Conservation (phyloP, 2,888 invertebrate genomes). For the Trichacis sp. region DNA sequence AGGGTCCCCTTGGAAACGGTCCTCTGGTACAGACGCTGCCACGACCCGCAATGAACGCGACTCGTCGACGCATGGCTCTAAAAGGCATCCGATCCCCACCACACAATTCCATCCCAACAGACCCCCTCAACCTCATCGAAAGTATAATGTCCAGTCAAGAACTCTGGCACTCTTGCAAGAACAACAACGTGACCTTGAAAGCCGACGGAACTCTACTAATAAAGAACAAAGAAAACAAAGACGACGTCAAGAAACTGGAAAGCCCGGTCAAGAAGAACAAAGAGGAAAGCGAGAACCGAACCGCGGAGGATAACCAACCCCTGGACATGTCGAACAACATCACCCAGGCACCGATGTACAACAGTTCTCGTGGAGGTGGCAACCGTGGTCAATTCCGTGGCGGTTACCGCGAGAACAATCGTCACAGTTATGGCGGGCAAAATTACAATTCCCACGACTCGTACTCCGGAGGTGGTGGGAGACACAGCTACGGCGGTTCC, state of each 20-base stretch:
- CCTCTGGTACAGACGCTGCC: slow-evolving; percentile 53
- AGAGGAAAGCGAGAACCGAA: slow-evolving; percentile 18
- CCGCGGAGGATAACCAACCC: slow-evolving; percentile 39
- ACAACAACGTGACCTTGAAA: slow-evolving; percentile 72
- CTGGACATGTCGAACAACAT: slow-evolving; percentile 58
- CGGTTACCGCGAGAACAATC: slow-evolving; percentile 56
- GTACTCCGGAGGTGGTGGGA: slow-evolving; percentile 59
- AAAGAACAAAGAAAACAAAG: slow-evolving; percentile 59
- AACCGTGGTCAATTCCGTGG: slow-evolving; percentile 58
- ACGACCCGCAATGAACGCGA: slow-evolving; percentile 52
- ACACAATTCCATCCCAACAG: slow-evolving; percentile 10
- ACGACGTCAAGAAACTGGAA: slow-evolving; percentile 51
- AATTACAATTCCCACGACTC: slow-evolving; percentile 70
- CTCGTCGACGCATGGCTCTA: slow-evolving; percentile 57
- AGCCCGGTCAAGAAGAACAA: slow-evolving; percentile 53
- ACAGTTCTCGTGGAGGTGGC: slow-evolving; percentile 72
- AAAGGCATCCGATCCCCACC: slow-evolving; percentile 53
- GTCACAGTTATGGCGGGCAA: slow-evolving; percentile 58
- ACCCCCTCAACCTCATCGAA: slow-evolving; percentile 73
- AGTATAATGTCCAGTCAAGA: slow-evolving; percentile 80
- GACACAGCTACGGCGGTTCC: slow-evolving; percentile 60
- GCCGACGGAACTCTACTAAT: slow-evolving; percentile 76
- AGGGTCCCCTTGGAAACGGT: slow-evolving; percentile 47
- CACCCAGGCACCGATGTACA: slow-evolving; percentile 75
- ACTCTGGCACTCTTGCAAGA: slow-evolving; percentile 76